These are phyloP conservation scores for cattle (Bos taurus) DNA, from an alignment of 2,113 vertebrate genomes.

Conservation along the genomic window ARS-UCD2.0 NC_037345.1:17935501-17936000, in stretches of 20 bases:
- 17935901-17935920: neutral
- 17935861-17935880: neutral
- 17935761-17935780: too few species aligned
- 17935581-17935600: neutral
- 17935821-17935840: fast-evolving
- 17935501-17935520: neutral
- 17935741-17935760: neutral
- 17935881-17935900: neutral
- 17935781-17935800: neutral
- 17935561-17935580: fast-evolving
- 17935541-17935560: neutral
- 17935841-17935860: neutral
- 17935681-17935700: neutral
- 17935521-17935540: neutral
- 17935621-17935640: neutral
- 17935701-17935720: fast-evolving
- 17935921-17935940: neutral
- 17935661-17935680: fast-evolving
- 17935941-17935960: neutral
- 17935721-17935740: neutral
- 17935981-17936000: neutral
- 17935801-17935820: neutral
- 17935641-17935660: fast-evolving
- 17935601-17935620: neutral
- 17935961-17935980: neutral